Evolutionary conservation across 2,797 vertebrate genomes (phyloP), one percentile per base, ranked within the genome.

Genomic region (Squalus acanthias): DNA sequence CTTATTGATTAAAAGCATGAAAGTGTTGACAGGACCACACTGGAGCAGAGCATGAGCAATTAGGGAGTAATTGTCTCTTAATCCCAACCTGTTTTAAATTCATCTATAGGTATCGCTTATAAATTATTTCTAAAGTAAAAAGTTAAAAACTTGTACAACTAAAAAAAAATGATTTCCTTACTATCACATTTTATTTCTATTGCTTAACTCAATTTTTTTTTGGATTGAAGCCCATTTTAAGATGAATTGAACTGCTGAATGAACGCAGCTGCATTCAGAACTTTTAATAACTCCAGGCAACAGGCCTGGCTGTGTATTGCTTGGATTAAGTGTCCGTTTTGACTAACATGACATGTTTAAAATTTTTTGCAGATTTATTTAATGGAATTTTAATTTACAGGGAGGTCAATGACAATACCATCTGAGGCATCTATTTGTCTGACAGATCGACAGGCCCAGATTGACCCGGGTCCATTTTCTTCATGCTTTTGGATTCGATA

Each of bases 321-420:
- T 97, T 97, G 98, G 98, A 98, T 98, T 98, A 98, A 98, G 98
- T 97, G 97, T 98, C 98, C 98, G 98, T 76, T 95, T 98, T 98
- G 98, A 98, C 98, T 98, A 95, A 95, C 69, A 97, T 98, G 98
- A 98, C 98, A 98, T 98, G 72, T 98, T 98, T 98, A 98, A 98
- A 98, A 98, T 98, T 98, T 98, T 98, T 98, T 98, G 97, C 97
- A 98, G 98, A 98, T 98, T 98, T 98, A 98, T 98, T 98, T 97
- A 98, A 98, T 98, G 98, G 98, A 98, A 98, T 98, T 98, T 98
- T 98, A 98, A 98, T 98, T 98, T 98, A 98, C 98, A 98, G 98
- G 97, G 98, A 98, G 98, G 98, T 98, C 98, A 98, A 97, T 98
- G 97, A 97, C 97, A 98, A 97, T 97, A 98, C 98, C 98, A 98